These are phyloP conservation scores for Micropoecilia bifurca DNA, from an alignment of 2,797 vertebrate genomes.

Conservation along the genomic window DNA sequence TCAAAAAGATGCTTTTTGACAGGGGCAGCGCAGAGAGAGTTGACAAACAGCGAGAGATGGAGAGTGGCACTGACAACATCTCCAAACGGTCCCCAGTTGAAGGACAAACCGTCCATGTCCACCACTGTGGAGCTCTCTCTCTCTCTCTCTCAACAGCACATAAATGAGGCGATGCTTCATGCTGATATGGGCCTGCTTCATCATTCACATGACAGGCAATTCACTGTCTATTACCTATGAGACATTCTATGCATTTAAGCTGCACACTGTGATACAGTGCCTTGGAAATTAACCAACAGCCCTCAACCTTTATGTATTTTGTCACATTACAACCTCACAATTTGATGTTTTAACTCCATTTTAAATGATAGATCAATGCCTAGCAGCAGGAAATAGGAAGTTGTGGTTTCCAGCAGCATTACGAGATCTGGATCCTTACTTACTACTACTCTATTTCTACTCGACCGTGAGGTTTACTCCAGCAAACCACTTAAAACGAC, in stretches of 20 bases:
- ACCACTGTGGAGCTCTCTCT: slow-evolving; percentile 23
- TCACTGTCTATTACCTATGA: background rate
- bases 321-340: background rate
- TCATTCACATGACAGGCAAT: slow-evolving; percentile 63
- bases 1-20: slow-evolving; percentile 33
- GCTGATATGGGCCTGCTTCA: slow-evolving; percentile 29
- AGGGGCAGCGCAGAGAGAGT: slow-evolving; percentile 27
- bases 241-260: background rate
- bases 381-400: background rate
- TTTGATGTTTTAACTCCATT: background rate
- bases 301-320: background rate
- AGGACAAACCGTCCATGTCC: slow-evolving; percentile 45
- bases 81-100: slow-evolving; percentile 6
- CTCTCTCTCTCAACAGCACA: slow-evolving; percentile 32
- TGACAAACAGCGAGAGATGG: slow-evolving; percentile 29
- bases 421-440: background rate
- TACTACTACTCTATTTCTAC: background rate
- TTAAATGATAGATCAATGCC: background rate
- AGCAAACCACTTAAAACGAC: slow-evolving; percentile 32
- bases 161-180: slow-evolving; percentile 36
- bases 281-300: background rate
- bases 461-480: slow-evolving; percentile 12
- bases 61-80: slow-evolving; percentile 28
- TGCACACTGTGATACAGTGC: background rate
- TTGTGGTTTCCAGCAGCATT: background rate